phyloP scores from a whole-genome alignment of 2,888 invertebrate genomes.

The Helicoverpa assulta region DNA sequence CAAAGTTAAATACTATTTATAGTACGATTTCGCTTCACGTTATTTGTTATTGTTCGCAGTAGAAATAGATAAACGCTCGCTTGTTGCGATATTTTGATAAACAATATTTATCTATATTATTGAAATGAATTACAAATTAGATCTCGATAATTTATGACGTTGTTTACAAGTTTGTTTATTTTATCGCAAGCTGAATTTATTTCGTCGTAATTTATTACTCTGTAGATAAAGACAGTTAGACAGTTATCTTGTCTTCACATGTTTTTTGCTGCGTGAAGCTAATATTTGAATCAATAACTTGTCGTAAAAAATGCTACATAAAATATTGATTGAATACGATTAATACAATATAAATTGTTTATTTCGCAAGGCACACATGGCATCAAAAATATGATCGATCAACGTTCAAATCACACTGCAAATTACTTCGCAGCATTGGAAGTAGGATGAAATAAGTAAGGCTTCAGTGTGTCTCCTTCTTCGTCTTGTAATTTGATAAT shows the following conservation, averaged over 20 bases:
- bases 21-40: slow-evolving; percentile 12
- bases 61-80: slow-evolving; percentile 11
- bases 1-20: background rate
- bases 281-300: too few species aligned
- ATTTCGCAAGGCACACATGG: background rate
- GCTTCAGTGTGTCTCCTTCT: too few species aligned
- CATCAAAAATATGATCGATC: background rate
- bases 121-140: slow-evolving; percentile 3
- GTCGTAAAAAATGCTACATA: too few species aligned
- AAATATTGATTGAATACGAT: background rate
- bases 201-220: background rate
- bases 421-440: background rate
- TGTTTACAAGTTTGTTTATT: background rate
- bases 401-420: background rate
- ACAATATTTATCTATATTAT: slow-evolving; percentile 29
- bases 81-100: slow-evolving; percentile 17
- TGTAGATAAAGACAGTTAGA: too few species aligned
- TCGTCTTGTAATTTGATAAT: too few species aligned
- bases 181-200: background rate
- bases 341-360: background rate
- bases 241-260: too few species aligned
- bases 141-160: background rate
- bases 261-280: too few species aligned
- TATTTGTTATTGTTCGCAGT: slow-evolving; percentile 9
- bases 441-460: too few species aligned